Conservation (phyloP, 2,113 vertebrate genomes). For the Cheilinus undulatus region DNA sequence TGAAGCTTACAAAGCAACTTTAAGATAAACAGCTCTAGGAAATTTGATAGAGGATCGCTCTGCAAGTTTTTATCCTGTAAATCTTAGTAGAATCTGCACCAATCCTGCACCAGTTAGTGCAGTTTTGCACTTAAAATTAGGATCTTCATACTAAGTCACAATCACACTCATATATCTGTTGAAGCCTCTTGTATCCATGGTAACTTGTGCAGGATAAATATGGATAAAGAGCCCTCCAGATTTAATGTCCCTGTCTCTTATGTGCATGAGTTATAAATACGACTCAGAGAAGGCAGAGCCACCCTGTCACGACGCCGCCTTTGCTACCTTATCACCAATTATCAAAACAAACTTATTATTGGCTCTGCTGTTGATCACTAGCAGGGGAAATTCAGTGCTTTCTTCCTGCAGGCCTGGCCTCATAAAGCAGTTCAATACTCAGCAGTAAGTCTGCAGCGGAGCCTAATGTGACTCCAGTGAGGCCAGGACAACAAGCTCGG, state of each 20-base stretch:
- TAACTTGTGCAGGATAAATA: background rate
- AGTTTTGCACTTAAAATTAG: background rate
- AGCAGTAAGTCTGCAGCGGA: conserved; percentile 34
- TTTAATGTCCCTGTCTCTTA: conserved; percentile 7
- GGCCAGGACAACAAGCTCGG: conserved; percentile 34
- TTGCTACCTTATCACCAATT: background rate
- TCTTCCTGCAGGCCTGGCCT: conserved; percentile 5
- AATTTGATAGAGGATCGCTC: background rate
- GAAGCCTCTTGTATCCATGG: background rate
- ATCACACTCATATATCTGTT: background rate
- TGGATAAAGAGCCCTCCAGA: background rate
- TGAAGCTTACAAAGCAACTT: too few relatives aligned
- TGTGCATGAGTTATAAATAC: conserved; percentile 15
- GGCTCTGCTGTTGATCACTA: background rate
- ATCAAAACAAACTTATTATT: conserved; percentile 9
- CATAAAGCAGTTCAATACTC: conserved; percentile 43
- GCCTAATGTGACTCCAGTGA: conserved; percentile 42
- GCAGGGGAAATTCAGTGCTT: background rate
- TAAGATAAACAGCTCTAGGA: background rate
- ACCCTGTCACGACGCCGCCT: background rate
- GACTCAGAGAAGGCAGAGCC: conserved; percentile 7
- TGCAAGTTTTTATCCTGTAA: background rate
- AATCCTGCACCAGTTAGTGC: background rate
- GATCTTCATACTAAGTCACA: background rate
- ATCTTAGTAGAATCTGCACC: background rate